Percentiles rank a stretch among this genome's conserved stretches.
Conservation (phyloP, 1,140 invertebrate genomes). For the Drosophila littoralis region DNA sequence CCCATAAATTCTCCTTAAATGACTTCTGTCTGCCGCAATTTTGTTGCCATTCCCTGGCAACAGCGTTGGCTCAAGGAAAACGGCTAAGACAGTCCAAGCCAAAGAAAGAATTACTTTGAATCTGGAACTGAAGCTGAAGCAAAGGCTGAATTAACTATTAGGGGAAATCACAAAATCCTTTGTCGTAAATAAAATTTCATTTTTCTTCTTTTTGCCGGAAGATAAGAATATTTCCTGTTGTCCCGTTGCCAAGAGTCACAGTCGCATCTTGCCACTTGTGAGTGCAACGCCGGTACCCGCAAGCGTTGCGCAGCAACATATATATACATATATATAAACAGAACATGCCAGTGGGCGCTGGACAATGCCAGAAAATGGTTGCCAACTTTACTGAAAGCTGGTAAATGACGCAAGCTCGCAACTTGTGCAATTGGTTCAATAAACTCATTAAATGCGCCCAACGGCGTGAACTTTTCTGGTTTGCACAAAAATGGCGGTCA, state of each 20-base stretch:
- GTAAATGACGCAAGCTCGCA: conserved; percentile 61
- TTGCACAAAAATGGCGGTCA: conserved; percentile 62
- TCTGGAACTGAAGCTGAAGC: conserved; percentile 23
- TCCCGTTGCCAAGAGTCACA: conserved; percentile 43
- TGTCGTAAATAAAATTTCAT: conserved; percentile 56
- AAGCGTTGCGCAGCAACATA: conserved; percentile 15
- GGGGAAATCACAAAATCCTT: conserved; percentile 47
- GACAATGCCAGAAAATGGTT: conserved; percentile 34
- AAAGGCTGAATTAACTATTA: conserved; percentile 44
- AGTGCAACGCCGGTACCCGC: conserved; percentile 19
- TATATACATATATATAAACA: conserved; percentile 23
- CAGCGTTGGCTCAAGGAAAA: conserved; percentile 46
- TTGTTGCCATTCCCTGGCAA: conserved; percentile 42
- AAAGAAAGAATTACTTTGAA: conserved; percentile 57
- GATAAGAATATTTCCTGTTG: conserved; percentile 59
- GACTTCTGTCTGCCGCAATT: conserved; percentile 82
- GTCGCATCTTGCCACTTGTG: conserved; percentile 11
- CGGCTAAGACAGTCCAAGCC: conserved; percentile 49
- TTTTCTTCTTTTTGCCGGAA: conserved; percentile 41
- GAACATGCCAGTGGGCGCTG: conserved; percentile 32
- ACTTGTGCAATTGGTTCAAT: conserved; percentile 78
- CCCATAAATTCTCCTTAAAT: conserved; percentile 83
- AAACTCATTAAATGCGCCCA: conserved; percentile 78
- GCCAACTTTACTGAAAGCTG: conserved; percentile 36
- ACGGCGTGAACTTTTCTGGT: conserved; percentile 52